Evolutionary conservation across 2,797 vertebrate species (phyloP).

Genomic region (Centroberyx gerrardi): DNA sequence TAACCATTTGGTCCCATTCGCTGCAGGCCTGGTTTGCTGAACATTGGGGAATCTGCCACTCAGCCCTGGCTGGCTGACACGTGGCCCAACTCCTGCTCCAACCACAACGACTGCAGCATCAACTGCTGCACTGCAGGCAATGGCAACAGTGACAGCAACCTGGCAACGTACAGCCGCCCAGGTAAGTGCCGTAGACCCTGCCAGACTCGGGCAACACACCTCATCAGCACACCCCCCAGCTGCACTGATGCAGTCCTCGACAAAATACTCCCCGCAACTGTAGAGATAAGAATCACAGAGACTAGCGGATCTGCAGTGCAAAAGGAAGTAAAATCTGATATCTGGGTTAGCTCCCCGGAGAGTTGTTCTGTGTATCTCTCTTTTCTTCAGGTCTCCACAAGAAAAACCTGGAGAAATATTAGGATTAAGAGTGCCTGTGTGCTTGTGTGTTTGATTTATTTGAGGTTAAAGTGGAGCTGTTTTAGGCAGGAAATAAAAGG

Average conservation of each 20-base stretch:
- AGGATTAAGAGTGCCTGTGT: slow-evolving; percentile 69
- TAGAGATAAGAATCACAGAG: slow-evolving; percentile 63
- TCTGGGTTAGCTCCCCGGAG: slow-evolving; percentile 83
- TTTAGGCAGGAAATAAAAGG: slow-evolving; percentile 85
- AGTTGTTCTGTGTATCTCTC: slow-evolving; percentile 63
- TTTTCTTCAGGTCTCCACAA: slow-evolving; percentile 64
- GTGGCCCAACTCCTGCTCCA: slow-evolving; percentile 98
- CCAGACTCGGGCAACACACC: slow-evolving; percentile 10
- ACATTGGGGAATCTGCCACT: slow-evolving; percentile 93
- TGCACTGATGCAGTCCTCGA: slow-evolving; percentile 48
- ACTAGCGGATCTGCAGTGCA: slow-evolving; percentile 56
- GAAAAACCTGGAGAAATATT: slow-evolving; percentile 76
- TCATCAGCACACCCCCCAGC: slow-evolving; percentile 51
- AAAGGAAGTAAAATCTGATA: slow-evolving; percentile 75
- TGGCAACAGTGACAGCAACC: slow-evolving; percentile 97
- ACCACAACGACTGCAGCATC: slow-evolving; percentile 98
- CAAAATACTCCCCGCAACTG: slow-evolving; percentile 51
- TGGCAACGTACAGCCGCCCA: slow-evolving; percentile 97
- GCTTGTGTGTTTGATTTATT: slow-evolving; percentile 82
- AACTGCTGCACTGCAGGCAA: slow-evolving; percentile 97
- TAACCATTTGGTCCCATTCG: slow-evolving; percentile 48
- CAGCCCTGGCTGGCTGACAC: slow-evolving; percentile 99
- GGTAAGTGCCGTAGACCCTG: slow-evolving; percentile 83
- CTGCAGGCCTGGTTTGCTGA: slow-evolving; percentile 94
- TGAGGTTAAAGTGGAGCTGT: slow-evolving; percentile 82